A percentile compares a stretch with the other conserved stretches of the same genome.
These are phyloP conservation scores for Batillaria attramentaria DNA, from an alignment of 1,140 invertebrate species.

Conservation along the genomic window DNA sequence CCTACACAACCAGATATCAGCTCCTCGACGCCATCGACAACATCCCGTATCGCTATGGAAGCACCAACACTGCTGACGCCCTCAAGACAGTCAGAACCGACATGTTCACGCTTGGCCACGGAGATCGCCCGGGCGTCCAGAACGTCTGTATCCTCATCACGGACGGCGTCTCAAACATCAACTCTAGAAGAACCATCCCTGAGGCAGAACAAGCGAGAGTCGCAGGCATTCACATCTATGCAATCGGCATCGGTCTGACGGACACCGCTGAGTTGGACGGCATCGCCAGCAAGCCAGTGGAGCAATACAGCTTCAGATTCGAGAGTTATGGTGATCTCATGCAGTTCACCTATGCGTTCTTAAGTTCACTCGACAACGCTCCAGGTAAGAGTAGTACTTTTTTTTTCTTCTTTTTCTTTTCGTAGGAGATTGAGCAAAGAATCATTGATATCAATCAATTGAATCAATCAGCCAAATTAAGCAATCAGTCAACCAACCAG, in stretches of 20 bases:
- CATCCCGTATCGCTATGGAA: constrained; percentile 48
- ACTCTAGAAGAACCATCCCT: constrained; percentile 53
- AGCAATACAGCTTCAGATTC: constrained; percentile 52
- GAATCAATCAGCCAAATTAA: no score
- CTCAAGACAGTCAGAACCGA: constrained; percentile 43
- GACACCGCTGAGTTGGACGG: constrained; percentile 53
- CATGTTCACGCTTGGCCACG: constrained; percentile 49
- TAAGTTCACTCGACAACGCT: no score
- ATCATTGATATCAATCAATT: no score
- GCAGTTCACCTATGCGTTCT: no score
- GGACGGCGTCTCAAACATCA: constrained; percentile 62
- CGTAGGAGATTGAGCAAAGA: no score
- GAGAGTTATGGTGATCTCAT: no score
- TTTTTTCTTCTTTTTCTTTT: no score
- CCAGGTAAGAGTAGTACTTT: no score
- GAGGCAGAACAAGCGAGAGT: constrained; percentile 43
- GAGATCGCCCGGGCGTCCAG: constrained; percentile 54
- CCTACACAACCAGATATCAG: constrained; percentile 33
- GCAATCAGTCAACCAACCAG: no score
- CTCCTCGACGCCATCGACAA: constrained; percentile 40
- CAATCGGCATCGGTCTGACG: constrained; percentile 52
- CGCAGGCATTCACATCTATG: constrained; percentile 49
- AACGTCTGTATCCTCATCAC: constrained; percentile 60
- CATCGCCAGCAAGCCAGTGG: constrained; percentile 52
- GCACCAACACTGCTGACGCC: constrained; percentile 53